phyloP scores from a whole-genome alignment of 2,797 vertebrate species.

The Mormyrops boulengeri region DNA sequence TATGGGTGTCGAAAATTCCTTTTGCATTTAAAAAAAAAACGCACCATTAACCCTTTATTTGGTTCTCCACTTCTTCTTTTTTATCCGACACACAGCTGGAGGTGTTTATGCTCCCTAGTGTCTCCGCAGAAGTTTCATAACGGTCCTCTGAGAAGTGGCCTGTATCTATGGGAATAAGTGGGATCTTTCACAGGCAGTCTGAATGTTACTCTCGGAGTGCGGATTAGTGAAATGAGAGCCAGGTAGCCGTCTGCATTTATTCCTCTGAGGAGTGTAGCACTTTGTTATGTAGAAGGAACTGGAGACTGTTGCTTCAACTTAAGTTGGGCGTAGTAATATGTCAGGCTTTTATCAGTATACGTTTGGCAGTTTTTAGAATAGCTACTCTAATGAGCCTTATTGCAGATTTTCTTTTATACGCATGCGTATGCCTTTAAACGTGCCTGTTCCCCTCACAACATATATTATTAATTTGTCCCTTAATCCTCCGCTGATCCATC shows the following conservation, averaged over 20 bases:
- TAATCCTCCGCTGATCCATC: constrained; percentile 24
- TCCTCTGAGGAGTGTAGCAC: neutral
- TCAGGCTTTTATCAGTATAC: neutral
- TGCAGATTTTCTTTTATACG: neutral
- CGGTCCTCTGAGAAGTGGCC: neutral
- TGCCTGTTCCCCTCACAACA: neutral
- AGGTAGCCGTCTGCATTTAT: constrained; percentile 3
- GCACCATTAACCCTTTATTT: neutral
- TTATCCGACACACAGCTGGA: neutral
- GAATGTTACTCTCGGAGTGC: neutral
- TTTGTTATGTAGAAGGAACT: neutral
- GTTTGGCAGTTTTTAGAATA: neutral
- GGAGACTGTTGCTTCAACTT: neutral
- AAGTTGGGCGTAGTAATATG: neutral
- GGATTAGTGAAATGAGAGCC: constrained; percentile 8
- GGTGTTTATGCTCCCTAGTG: neutral
- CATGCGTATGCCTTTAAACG: neutral
- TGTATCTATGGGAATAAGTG: neutral
- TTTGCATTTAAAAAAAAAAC: neutral
- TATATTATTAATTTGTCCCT: constrained; percentile 26
- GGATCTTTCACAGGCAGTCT: neutral
- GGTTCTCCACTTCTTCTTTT: neutral
- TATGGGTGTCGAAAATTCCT: neutral
- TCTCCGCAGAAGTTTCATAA: neutral
- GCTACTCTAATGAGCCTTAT: neutral